Evolutionary conservation across 2,797 vertebrate species (phyloP).

Genomic region (Neosalanx taihuensis): DNA sequence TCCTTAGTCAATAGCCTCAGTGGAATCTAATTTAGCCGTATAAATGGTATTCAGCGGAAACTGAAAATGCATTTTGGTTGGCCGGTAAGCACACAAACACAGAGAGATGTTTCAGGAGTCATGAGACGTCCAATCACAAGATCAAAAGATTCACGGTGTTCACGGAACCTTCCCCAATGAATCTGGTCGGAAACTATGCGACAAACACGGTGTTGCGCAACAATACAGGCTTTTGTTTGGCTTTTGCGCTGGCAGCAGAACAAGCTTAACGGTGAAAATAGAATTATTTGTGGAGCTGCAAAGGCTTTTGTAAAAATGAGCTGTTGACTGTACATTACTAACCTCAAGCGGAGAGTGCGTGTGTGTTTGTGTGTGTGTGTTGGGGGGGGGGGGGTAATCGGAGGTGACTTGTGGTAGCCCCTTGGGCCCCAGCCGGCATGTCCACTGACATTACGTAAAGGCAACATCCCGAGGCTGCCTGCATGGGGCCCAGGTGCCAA

Average conservation of each 20-base stretch:
- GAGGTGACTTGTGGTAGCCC: too few species aligned
- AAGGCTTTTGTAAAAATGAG: neutral
- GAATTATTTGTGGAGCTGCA: too few species aligned
- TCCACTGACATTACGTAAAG: slow-evolving; percentile 60
- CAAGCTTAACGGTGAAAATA: too few species aligned
- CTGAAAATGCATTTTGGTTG: neutral
- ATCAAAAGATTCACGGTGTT: neutral
- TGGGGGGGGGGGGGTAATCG: too few species aligned
- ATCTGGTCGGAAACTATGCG: too few species aligned
- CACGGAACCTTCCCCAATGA: too few species aligned
- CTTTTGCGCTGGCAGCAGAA: too few species aligned
- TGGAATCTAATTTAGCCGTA: neutral
- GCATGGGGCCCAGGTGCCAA: slow-evolving; percentile 62
- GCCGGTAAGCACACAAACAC: neutral
- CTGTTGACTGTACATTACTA: neutral
- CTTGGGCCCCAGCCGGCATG: slow-evolving; percentile 29
- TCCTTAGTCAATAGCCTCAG: neutral
- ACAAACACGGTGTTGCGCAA: too few species aligned
- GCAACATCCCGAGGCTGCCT: slow-evolving; percentile 51
- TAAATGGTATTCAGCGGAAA: slow-evolving; percentile 15
- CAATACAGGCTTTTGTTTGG: too few species aligned
- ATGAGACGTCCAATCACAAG: slow-evolving; percentile 2
- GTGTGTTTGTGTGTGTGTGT: too few species aligned
- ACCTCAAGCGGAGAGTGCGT: too few species aligned
- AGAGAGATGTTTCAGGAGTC: neutral